These are phyloP conservation scores for Ptychodera flava DNA, from an alignment of 35 echinoderm and acorn worm species.

Conservation along the genomic window DNA sequence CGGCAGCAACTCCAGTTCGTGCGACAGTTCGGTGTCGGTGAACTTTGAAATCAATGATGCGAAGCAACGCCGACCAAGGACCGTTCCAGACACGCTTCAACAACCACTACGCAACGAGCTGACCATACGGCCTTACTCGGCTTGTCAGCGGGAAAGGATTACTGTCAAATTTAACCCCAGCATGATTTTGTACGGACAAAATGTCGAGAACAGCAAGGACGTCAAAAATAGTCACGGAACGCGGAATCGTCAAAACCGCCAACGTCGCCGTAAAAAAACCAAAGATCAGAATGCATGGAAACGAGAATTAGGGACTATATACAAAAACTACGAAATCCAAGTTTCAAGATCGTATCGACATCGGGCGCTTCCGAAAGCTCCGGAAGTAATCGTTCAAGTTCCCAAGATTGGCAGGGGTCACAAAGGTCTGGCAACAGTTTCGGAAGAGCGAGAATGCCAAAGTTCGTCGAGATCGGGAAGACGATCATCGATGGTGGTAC, in stretches of 20 bases:
- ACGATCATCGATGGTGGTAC: not conserved
- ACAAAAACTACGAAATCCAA: not conserved
- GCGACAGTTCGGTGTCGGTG: not conserved
- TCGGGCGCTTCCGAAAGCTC: not conserved
- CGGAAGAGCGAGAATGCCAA: not conserved
- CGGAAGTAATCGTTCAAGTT: not conserved
- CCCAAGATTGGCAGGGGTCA: not conserved
- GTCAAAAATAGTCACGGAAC: not conserved
- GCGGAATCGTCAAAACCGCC: not conserved
- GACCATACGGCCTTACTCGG: not conserved
- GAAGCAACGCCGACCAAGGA: not conserved
- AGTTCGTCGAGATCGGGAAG: not conserved
- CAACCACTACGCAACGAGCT: not conserved
- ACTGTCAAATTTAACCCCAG: not conserved
- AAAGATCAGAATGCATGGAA: not conserved
- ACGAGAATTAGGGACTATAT: not conserved
- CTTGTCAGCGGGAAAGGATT: not conserved
- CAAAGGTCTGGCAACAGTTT: not conserved
- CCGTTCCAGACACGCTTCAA: not conserved
- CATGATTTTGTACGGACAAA: not conserved
- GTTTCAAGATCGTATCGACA: conserved; percentile 3
- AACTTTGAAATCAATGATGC: not conserved
- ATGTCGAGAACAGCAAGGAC: not conserved
- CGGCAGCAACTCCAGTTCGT: not conserved
- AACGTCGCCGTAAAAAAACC: not conserved